Evolutionary conservation across 2,113 vertebrate genomes (phyloP).

Genomic region (Suncus etruscus): DNA sequence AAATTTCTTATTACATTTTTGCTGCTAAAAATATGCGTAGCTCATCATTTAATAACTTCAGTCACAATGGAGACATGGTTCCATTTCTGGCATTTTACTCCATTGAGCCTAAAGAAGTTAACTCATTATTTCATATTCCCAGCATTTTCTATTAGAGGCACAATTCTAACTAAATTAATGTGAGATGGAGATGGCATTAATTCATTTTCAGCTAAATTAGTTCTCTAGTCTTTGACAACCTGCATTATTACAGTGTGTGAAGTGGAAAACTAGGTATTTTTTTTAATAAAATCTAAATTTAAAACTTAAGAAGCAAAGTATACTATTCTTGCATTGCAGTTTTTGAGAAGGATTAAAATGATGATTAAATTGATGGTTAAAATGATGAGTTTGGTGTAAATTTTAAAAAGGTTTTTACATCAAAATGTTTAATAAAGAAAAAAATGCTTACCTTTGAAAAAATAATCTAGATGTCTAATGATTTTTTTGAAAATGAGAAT

Average conservation of each 20-base stretch:
- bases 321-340: constrained; percentile 60
- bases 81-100: constrained; percentile 81
- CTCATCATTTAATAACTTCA: constrained; percentile 83
- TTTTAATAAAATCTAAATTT: constrained; percentile 23
- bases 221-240: constrained; percentile 81
- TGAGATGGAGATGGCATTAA: constrained; percentile 79
- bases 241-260: constrained; percentile 63
- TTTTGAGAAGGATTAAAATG: constrained; percentile 66
- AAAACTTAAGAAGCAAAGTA: constrained; percentile 58
- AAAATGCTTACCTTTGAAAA: constrained; percentile 71
- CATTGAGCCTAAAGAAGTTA: constrained; percentile 80
- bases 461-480: constrained; percentile 64
- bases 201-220: constrained; percentile 83
- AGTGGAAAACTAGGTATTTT: constrained; percentile 66
- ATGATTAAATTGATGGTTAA: constrained; percentile 46
- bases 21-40: constrained; percentile 45
- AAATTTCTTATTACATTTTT: not conserved
- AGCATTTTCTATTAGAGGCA: constrained; percentile 83
- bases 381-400: constrained; percentile 55
- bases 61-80: constrained; percentile 77
- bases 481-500: constrained; percentile 50
- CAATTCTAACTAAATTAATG: constrained; percentile 84
- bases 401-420: constrained; percentile 60
- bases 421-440: constrained; percentile 79
- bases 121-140: constrained; percentile 77